These are phyloP conservation scores for Morus bassanus DNA, from an alignment of 2,797 vertebrate genomes.

Conservation along the genomic window DNA sequence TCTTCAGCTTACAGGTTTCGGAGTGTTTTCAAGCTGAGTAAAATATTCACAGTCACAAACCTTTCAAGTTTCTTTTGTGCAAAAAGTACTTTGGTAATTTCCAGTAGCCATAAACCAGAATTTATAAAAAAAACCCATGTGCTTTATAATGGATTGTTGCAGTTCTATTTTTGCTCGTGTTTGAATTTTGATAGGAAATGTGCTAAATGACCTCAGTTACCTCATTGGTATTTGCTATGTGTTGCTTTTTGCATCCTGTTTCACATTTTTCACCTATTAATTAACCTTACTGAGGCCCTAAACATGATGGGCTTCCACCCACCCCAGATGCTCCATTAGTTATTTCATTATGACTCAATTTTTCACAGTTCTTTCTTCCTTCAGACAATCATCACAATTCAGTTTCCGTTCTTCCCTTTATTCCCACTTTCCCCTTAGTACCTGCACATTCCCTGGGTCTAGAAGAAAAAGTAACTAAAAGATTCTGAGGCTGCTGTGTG, in stretches of 20 bases:
- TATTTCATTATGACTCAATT: not conserved
- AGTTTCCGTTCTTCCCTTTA: not conserved
- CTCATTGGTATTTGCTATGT: not conserved
- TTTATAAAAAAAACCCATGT: not conserved
- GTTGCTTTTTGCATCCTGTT: not conserved
- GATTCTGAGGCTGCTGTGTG: not conserved
- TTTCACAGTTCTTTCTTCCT: not conserved
- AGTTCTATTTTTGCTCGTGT: not conserved
- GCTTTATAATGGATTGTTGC: not conserved
- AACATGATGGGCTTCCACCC: not conserved
- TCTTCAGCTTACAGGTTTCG: not conserved
- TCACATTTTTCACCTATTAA: not conserved
- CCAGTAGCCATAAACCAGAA: not conserved
- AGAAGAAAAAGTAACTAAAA: not conserved
- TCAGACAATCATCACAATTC: not conserved
- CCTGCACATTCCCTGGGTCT: not conserved
- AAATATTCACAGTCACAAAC: not conserved
- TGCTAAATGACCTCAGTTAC: not conserved
- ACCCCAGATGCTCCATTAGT: not conserved
- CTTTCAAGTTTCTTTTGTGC: not conserved
- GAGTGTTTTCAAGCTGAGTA: not conserved
- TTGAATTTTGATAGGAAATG: constrained; percentile 1
- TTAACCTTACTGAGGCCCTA: not conserved
- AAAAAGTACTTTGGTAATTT: not conserved
- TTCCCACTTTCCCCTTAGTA: not conserved